These are phyloP conservation scores for Myiagra hebetior DNA, from an alignment of 2,113 vertebrate genomes.

Conservation along the genomic window DNA sequence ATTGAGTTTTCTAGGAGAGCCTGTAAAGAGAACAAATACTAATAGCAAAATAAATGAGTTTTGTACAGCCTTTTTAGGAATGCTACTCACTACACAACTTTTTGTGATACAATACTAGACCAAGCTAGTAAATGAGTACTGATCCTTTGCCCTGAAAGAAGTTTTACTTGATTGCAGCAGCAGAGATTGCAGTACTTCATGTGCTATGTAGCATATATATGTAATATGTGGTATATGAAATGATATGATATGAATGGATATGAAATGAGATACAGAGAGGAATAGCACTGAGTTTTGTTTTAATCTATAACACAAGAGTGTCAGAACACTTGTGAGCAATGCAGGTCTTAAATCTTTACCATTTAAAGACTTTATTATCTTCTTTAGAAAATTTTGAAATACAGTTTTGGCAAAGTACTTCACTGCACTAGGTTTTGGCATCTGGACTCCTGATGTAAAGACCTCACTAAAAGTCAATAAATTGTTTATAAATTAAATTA, in stretches of 20 bases:
- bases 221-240: not conserved
- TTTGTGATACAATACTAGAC: not conserved
- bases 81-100: too few species aligned
- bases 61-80: not conserved
- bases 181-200: not conserved
- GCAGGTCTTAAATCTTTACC: not conserved
- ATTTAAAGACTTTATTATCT: not conserved
- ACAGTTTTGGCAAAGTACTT: not conserved
- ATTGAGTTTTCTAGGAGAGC: constrained; percentile 56
- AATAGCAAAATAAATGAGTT: not conserved
- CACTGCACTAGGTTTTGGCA: not conserved
- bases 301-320: not conserved
- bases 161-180: not conserved
- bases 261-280: not conserved
- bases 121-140: not conserved
- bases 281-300: not conserved
- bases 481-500: not conserved
- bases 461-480: not conserved
- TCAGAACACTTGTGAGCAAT: not conserved
- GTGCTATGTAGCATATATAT: not conserved
- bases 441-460: not conserved
- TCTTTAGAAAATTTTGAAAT: not conserved
- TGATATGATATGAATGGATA: too few species aligned
- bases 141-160: not conserved
- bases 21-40: not conserved